Percentiles rank a stretch among this genome's conserved stretches.
phyloP scores from a whole-genome alignment of 2,113 vertebrate species.

The Mixornis gularis region DNA sequence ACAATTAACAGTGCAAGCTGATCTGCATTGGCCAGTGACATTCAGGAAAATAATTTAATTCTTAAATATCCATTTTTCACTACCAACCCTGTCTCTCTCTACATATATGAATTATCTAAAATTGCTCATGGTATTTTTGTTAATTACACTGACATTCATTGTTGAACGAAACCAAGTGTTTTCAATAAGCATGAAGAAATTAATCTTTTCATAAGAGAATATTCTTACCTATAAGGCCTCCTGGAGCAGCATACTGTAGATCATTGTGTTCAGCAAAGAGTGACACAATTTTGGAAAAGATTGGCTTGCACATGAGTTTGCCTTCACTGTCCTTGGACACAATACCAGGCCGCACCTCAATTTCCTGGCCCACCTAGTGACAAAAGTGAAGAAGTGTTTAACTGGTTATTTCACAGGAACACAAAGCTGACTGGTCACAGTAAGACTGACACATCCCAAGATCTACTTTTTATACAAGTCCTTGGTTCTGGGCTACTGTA shows the following conservation, averaged over 20 bases:
- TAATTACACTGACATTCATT: neutral
- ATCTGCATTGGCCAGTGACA: neutral
- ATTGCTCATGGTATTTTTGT: neutral
- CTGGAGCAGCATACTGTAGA: conserved; percentile 94
- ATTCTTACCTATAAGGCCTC: conserved; percentile 90
- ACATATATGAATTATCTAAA: neutral
- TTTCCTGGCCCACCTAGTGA: conserved; percentile 92
- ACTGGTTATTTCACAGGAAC: neutral
- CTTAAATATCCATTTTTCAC: neutral
- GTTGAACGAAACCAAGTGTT: neutral
- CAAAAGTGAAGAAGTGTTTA: neutral
- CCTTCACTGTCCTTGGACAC: conserved; percentile 98
- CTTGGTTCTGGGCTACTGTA: neutral
- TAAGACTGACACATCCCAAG: neutral
- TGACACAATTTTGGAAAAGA: conserved; percentile 98
- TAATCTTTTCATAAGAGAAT: neutral
- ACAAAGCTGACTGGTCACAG: neutral
- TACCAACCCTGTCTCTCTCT: neutral
- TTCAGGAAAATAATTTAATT: neutral
- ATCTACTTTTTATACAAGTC: neutral
- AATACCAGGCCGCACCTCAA: conserved; percentile 95
- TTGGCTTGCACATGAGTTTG: conserved; percentile 99
- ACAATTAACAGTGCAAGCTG: neutral
- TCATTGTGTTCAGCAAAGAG: conserved; percentile 97
- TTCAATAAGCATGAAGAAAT: neutral